Percentiles rank a stretch among this genome's conserved stretches.
Evolutionary conservation across 2,797 vertebrate species (phyloP).

Genomic region (Anas capensis): DNA sequence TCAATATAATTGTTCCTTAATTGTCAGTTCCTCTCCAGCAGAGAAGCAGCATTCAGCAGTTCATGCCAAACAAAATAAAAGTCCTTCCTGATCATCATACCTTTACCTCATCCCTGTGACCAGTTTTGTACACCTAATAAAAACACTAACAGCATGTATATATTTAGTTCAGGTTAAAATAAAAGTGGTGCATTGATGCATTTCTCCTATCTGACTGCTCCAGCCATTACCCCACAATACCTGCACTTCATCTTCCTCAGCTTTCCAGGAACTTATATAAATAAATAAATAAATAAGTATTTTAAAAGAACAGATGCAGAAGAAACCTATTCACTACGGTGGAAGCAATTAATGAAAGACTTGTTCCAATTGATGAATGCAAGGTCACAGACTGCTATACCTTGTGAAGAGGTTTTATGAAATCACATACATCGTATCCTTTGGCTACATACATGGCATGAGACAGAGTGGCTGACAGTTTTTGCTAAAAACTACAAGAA

Average conservation of each 20-base stretch:
- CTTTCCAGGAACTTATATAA: neutral
- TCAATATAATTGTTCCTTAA: slow-evolving; percentile 10
- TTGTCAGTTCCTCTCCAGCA: neutral
- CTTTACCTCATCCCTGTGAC: neutral
- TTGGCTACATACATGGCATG: neutral
- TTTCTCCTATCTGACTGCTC: neutral
- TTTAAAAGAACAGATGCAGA: neutral
- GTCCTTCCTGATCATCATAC: neutral
- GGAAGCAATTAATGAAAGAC: neutral
- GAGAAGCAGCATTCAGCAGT: neutral
- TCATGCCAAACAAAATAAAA: neutral
- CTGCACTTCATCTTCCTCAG: neutral
- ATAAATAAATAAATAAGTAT: neutral
- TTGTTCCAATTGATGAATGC: neutral
- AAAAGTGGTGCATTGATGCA: neutral
- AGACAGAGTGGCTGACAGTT: neutral
- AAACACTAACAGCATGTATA: neutral
- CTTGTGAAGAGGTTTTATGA: neutral
- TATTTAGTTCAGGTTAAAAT: neutral
- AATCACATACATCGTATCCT: neutral
- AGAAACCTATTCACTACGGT: neutral
- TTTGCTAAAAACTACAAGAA: neutral
- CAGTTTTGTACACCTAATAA: neutral
- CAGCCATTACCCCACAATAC: neutral
- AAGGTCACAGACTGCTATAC: neutral